phyloP scores from a whole-genome alignment of 2,888 invertebrate species.

The Argynnis bischoffii region DNA sequence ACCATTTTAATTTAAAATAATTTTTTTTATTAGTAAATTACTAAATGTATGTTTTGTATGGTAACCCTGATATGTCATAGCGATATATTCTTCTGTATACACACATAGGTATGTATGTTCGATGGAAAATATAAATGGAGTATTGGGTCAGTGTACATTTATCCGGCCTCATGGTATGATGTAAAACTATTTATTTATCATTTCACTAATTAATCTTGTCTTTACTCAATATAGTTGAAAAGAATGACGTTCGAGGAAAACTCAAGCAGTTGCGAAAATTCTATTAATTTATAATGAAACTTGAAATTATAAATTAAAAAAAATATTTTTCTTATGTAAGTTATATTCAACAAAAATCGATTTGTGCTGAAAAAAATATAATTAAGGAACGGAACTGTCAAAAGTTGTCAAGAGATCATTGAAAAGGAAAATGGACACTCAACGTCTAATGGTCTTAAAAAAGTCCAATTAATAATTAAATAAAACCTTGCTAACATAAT shows the following conservation, averaged over 20 bases:
- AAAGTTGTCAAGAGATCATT: slow-evolving; percentile 21
- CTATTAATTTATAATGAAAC: slow-evolving; percentile 3
- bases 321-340: slow-evolving; percentile 11
- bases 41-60: no score
- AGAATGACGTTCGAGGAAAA: not conserved
- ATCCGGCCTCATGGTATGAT: no score
- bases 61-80: no score
- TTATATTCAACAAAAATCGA: slow-evolving; percentile 10
- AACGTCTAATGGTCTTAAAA: slow-evolving; percentile 14
- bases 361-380: slow-evolving; percentile 7
- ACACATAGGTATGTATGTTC: no score
- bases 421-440: slow-evolving; percentile 20
- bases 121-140: no score
- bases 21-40: no score
- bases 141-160: no score
- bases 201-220: not conserved
- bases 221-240: not conserved
- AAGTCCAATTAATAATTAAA: slow-evolving; percentile 18
- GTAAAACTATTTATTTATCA: no score
- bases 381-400: slow-evolving; percentile 21
- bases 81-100: no score
- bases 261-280: not conserved
- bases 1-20: no score
- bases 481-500: not conserved
- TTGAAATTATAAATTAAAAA: not conserved